These are phyloP conservation scores for Pogoniulus pusillus DNA, from an alignment of 2,797 vertebrate genomes.

Conservation along the genomic window DNA sequence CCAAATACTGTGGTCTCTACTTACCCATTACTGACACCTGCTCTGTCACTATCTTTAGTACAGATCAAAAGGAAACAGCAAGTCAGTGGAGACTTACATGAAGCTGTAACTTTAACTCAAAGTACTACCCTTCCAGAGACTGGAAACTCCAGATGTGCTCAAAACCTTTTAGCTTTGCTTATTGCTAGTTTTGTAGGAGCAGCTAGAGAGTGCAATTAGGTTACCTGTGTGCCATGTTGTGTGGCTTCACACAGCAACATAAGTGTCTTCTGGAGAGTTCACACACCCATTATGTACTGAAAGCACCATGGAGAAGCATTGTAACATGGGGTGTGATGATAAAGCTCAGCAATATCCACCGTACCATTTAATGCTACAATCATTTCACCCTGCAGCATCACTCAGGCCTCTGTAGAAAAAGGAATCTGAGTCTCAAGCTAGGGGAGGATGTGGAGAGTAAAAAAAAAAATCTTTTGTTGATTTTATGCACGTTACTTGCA, in stretches of 20 bases:
- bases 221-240: rapidly evolving
- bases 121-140: background rate
- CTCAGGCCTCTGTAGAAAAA: background rate
- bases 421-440: background rate
- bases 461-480: background rate
- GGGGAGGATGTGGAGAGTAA: background rate
- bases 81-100: background rate
- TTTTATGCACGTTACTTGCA: background rate
- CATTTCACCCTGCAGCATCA: background rate
- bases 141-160: background rate
- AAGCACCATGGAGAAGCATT: background rate
- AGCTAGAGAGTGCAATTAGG: background rate
- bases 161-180: background rate
- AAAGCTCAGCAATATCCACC: background rate
- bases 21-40: background rate
- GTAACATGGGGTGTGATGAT: background rate
- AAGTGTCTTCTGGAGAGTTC: background rate
- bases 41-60: background rate
- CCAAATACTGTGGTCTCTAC: background rate
- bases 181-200: background rate
- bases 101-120: background rate
- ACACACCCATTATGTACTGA: background rate
- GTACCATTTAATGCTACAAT: background rate
- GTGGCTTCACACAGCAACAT: background rate
- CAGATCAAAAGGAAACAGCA: background rate